Conservation (phyloP, 1,140 invertebrate species). For the Pomphorhynchus laevis region DNA sequence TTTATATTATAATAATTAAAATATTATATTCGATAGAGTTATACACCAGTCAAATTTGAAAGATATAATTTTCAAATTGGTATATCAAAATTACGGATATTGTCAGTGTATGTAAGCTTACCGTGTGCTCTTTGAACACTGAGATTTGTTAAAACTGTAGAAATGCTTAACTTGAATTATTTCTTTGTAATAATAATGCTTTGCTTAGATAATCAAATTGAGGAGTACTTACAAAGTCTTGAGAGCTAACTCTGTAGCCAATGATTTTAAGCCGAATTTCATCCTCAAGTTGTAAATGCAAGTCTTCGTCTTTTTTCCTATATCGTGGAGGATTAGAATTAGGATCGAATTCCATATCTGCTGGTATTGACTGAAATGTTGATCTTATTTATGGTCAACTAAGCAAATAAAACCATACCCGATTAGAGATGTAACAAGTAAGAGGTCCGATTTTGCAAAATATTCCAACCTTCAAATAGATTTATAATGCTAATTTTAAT, state of each 20-base stretch:
- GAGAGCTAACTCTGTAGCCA: slow-evolving; percentile 74
- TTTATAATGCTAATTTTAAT: slow-evolving; percentile 9
- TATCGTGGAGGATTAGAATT: slow-evolving; percentile 86
- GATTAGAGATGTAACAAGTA: slow-evolving; percentile 88
- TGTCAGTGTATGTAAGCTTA: neutral
- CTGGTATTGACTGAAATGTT: slow-evolving; percentile 52
- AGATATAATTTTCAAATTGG: neutral
- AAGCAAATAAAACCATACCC: slow-evolving; percentile 30
- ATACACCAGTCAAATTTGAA: no score
- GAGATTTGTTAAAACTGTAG: neutral
- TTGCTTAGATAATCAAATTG: neutral
- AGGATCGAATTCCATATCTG: slow-evolving; percentile 94
- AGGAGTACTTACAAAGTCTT: slow-evolving; percentile 26
- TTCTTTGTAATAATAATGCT: neutral
- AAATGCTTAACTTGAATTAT: neutral
- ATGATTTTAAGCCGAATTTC: slow-evolving; percentile 84
- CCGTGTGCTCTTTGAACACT: neutral
- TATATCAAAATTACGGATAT: neutral
- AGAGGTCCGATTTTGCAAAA: slow-evolving; percentile 97
- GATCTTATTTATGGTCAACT: slow-evolving; percentile 9
- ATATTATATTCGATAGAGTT: no score
- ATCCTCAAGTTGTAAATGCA: slow-evolving; percentile 49
- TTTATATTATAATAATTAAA: no score
- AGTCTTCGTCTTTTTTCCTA: slow-evolving; percentile 71
- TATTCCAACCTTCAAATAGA: slow-evolving; percentile 43